phyloP scores from a whole-genome alignment of 1,140 invertebrate genomes.

The Drosophila lini region DNA sequence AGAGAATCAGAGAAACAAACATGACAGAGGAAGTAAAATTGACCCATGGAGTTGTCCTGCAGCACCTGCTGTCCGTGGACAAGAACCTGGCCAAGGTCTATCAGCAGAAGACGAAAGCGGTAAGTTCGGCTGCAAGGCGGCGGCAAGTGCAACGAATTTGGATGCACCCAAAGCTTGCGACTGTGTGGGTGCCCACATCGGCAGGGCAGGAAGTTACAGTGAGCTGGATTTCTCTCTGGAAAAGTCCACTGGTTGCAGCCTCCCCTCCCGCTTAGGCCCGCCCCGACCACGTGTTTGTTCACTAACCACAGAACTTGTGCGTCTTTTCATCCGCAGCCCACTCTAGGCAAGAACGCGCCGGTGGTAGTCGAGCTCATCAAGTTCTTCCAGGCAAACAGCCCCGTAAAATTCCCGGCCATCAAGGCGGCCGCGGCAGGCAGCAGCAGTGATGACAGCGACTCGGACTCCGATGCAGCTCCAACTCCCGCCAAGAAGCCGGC shows the following conservation, averaged over 20 bases:
- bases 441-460: slow-evolving; percentile 64
- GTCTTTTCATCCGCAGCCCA: slow-evolving; percentile 36
- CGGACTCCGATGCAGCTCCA: slow-evolving; percentile 53
- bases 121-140: slow-evolving; percentile 82
- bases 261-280: too few species aligned
- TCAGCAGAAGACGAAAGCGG: slow-evolving; percentile 87
- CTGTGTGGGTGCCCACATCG: background rate
- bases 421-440: slow-evolving; percentile 32
- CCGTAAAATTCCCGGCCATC: slow-evolving; percentile 84
- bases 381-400: slow-evolving; percentile 85
- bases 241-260: too few species aligned
- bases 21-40: slow-evolving; percentile 60
- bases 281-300: slow-evolving; percentile 58
- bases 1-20: slow-evolving; percentile 19
- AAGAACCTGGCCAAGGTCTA: slow-evolving; percentile 86
- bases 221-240: background rate
- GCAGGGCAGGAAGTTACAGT: background rate
- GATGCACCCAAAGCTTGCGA: slow-evolving; percentile 4
- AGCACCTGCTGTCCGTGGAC: slow-evolving; percentile 86
- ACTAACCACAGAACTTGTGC: slow-evolving; percentile 58
- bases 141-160: slow-evolving; percentile 26
- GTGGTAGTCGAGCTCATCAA: slow-evolving; percentile 85
- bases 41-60: slow-evolving; percentile 85
- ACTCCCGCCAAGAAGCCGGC: slow-evolving; percentile 18
- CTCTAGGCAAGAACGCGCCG: slow-evolving; percentile 85